These are phyloP conservation scores for Calosoma granatense DNA, from an alignment of 1,140 invertebrate species.

Conservation along the genomic window DNA sequence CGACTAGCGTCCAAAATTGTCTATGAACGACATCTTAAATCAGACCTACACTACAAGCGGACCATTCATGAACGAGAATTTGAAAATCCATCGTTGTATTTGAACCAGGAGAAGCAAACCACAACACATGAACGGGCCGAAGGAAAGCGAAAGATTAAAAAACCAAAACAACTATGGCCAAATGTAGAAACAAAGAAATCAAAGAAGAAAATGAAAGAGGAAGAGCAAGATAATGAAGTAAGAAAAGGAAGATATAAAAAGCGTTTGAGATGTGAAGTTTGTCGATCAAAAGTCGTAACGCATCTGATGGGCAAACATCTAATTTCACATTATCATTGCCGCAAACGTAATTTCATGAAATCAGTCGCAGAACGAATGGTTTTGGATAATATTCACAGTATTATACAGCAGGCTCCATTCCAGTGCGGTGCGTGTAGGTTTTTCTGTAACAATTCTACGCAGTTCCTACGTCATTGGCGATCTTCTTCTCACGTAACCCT, in stretches of 20 bases:
- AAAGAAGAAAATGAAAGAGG: conserved; percentile 25
- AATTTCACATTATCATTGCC: conserved; percentile 72
- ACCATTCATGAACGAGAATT: conserved; percentile 54
- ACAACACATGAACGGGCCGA: conserved; percentile 25
- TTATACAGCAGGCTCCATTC: conserved; percentile 69
- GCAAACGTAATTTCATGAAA: conserved; percentile 48
- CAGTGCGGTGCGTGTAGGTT: conserved; percentile 75
- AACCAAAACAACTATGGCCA: not conserved
- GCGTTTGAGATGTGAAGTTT: conserved; percentile 56
- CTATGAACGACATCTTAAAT: conserved; percentile 64
- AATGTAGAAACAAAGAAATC: conserved; percentile 27
- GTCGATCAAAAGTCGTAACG: conserved; percentile 51
- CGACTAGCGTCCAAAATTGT: conserved; percentile 57
- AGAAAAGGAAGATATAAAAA: conserved; percentile 44
- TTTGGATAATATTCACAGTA: conserved; percentile 62
- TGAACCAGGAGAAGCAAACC: conserved; percentile 25
- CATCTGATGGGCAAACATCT: conserved; percentile 71
- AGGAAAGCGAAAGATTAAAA: conserved; percentile 23
- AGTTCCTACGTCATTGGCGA: conserved; percentile 65
- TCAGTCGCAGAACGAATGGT: conserved; percentile 47
- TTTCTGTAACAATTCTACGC: conserved; percentile 65
- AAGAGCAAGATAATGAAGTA: conserved; percentile 21
- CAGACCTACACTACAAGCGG: conserved; percentile 59
- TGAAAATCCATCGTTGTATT: conserved; percentile 38
- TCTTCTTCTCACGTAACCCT: conserved; percentile 48